Evolutionary conservation across 2,797 vertebrate genomes (phyloP).

Genomic region (Zenarchopterus dispar): DNA sequence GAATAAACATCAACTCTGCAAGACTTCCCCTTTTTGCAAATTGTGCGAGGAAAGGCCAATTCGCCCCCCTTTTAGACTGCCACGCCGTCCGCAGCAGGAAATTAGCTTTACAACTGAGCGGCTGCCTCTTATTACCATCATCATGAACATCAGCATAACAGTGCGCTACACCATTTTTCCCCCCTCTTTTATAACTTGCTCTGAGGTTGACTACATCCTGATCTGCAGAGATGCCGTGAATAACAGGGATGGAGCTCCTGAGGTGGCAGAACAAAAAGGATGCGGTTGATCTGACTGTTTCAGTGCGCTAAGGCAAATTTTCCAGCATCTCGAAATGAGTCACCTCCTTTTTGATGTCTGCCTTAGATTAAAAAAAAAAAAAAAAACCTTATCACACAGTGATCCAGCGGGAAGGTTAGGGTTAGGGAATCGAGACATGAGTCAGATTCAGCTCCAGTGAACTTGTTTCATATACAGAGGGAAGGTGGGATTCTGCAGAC

Average conservation of each 20-base stretch:
- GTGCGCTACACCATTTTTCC: not conserved
- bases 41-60: conserved; percentile 36
- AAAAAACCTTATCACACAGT: too few species aligned
- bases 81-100: conserved; percentile 34
- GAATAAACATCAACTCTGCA: conserved; percentile 72
- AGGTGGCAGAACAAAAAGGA: not conserved
- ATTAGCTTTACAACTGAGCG: conserved; percentile 68
- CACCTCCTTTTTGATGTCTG: conserved; percentile 31
- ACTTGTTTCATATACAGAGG: not conserved
- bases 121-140: conserved; percentile 66
- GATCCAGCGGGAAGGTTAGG: too few species aligned
- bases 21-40: conserved; percentile 63
- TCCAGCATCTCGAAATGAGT: not conserved
- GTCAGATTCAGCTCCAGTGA: conserved; percentile 40
- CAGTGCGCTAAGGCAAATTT: not conserved
- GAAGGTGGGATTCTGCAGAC: too few species aligned
- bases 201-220: conserved; percentile 32
- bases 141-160: conserved; percentile 66
- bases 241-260: conserved; percentile 11
- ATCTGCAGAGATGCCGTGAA: not conserved
- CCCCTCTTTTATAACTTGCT: not conserved
- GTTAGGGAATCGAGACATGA: conserved; percentile 56
- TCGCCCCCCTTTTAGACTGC: conserved; percentile 16
- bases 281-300: too few species aligned
- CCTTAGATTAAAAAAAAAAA: conserved; percentile 10